phyloP scores from a whole-genome alignment of 1,140 invertebrate genomes.

The Drosophila neocordata region DNA sequence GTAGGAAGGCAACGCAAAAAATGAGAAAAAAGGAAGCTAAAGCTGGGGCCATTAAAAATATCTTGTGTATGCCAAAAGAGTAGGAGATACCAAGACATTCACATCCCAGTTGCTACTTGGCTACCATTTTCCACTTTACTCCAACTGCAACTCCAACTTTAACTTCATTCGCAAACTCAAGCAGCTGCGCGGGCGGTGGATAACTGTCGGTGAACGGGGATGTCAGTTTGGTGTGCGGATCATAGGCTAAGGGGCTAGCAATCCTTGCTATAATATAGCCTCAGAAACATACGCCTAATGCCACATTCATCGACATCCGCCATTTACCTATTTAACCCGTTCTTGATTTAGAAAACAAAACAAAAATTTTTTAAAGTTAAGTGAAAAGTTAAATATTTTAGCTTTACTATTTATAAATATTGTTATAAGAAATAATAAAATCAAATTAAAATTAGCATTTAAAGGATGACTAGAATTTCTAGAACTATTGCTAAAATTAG shows the following conservation, averaged over 20 bases:
- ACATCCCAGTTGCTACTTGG: constrained; percentile 41
- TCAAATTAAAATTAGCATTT: no score
- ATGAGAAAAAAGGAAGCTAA: constrained; percentile 66
- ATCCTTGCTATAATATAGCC: constrained; percentile 46
- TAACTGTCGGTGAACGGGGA: constrained; percentile 17
- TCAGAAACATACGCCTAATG: constrained; percentile 76
- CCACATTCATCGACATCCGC: constrained; percentile 77
- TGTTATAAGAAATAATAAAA: no score
- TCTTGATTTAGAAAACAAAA: no score
- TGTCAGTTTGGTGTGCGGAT: constrained; percentile 33
- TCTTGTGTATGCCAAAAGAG: constrained; percentile 74
- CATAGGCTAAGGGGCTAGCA: constrained; percentile 11
- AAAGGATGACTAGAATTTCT: no score
- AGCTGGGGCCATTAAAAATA: constrained; percentile 79
- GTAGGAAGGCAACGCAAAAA: background rate
- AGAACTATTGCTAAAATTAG: no score
- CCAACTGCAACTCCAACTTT: constrained; percentile 8
- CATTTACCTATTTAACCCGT: constrained; percentile 72
- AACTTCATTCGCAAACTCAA: constrained; percentile 13
- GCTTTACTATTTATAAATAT: no score
- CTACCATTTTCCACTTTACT: constrained; percentile 33
- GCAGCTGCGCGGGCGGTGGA: constrained; percentile 59
- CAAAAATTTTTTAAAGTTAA: no score
- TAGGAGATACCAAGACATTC: constrained; percentile 55
- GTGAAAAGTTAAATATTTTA: no score